phyloP scores from a whole-genome alignment of 2,113 vertebrate species.

The Trogon melanurus region DNA sequence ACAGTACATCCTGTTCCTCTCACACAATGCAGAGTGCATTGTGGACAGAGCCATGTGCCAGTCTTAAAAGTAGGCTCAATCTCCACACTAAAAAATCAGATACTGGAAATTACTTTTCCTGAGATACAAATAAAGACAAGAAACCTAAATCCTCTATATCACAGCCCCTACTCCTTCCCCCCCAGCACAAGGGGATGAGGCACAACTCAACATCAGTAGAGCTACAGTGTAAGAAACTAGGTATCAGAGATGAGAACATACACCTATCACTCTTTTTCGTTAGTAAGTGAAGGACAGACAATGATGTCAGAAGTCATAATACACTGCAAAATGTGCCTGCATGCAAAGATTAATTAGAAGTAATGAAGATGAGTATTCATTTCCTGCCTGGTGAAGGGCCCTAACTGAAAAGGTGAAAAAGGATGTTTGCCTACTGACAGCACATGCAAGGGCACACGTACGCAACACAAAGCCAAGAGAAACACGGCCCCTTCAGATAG shows the following conservation, averaged over 20 bases:
- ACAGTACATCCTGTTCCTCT: background rate
- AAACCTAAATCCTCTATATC: background rate
- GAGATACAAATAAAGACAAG: background rate
- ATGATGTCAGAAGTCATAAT: background rate
- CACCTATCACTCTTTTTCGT: rapidly evolving
- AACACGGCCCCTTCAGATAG: background rate
- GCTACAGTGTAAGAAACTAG: rapidly evolving
- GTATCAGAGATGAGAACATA: background rate
- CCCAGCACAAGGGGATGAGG: rapidly evolving
- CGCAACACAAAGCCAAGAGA: background rate
- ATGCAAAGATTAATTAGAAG: background rate
- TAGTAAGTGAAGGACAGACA: background rate
- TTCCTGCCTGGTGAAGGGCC: background rate
- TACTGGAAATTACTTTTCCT: background rate
- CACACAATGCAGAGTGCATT: rapidly evolving
- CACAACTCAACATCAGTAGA: background rate
- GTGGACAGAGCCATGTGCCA: background rate
- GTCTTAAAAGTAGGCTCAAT: background rate
- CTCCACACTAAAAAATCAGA: background rate
- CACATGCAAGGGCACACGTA: rapidly evolving
- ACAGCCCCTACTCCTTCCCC: background rate
- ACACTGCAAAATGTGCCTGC: rapidly evolving
- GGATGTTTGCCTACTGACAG: background rate
- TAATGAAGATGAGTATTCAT: background rate
- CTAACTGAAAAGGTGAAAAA: background rate